Percentiles rank a stretch among this genome's conserved stretches.
phyloP scores from a whole-genome alignment of 2,113 vertebrate genomes.

The Aegithalos caudatus region DNA sequence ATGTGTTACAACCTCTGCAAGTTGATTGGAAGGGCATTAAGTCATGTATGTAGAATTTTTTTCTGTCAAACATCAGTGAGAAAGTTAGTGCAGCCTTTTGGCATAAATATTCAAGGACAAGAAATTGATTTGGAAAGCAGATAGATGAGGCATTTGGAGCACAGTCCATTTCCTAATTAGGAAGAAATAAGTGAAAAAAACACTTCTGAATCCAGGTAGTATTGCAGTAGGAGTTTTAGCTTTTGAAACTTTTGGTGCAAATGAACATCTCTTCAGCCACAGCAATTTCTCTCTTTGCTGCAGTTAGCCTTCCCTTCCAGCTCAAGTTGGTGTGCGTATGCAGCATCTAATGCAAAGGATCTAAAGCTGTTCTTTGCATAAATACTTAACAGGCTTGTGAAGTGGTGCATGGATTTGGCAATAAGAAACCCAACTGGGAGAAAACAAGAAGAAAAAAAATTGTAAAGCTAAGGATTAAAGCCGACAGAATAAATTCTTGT shows the following conservation, averaged over 20 bases:
- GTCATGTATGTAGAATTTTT: neutral
- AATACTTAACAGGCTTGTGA: neutral
- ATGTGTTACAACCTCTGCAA: neutral
- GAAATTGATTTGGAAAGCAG: neutral
- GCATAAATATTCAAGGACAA: neutral
- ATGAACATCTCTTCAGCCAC: neutral
- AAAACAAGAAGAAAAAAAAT: neutral
- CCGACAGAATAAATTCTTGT: neutral
- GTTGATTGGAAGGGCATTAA: neutral
- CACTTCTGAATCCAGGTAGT: neutral
- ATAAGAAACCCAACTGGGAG: neutral
- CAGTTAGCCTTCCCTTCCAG: neutral
- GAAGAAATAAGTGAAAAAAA: neutral
- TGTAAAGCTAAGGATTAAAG: neutral
- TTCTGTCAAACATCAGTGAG: neutral
- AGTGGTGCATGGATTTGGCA: constrained; percentile 1
- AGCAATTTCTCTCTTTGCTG: neutral
- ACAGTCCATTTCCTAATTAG: neutral
- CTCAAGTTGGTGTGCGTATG: neutral
- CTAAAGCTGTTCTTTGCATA: neutral
- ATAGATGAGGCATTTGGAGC: neutral
- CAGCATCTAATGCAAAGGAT: neutral
- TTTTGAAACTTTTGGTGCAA: neutral
- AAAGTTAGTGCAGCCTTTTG: neutral
- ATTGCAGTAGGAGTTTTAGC: neutral